Evolutionary conservation across 2,888 invertebrate species (phyloP), one percentile per base, ranked within the genome.

Genomic region (Leucophenga maculata): DNA sequence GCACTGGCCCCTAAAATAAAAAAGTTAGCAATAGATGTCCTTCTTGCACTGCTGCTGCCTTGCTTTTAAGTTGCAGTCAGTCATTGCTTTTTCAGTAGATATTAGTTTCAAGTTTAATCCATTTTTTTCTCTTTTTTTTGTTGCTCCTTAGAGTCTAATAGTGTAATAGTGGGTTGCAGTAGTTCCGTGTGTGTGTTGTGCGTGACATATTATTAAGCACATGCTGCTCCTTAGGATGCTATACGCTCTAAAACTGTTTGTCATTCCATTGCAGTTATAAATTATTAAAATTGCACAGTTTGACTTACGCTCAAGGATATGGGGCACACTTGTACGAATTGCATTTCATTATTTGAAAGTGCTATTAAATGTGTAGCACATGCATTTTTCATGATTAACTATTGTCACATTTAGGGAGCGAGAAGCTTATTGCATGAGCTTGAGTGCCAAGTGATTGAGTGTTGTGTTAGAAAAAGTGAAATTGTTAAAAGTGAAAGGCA

Each of bases 201-300:
- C 79, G 79, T 80, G 83, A 78, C 79, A 75, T 79, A 80, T 76
- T 79, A 74, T 80, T 79, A 83, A 80, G 22, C 18, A 57, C 11
- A 11, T 57, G 31, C 18, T 57, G 31, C 9, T n/a, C n/a, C n/a
- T n/a, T n/a, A n/a, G 26, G 20, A 20, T 48, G 46, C 31, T 44
- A n/a, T n/a, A n/a, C n/a, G 66, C n/a, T 46, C 9, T 11, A 46
- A 67, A 62, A 50, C 54, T 8, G 52, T 4, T 52, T 68, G 44
- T 64, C 68, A 44, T 82, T 8, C 78, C 78, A 78, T 80, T 77
- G 77, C 77, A 46, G 62, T 83, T 83, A 80, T 75, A 83, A 83
- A 80, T 80, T 82, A 80, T 83, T 74, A 74, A 67, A 46, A 62
- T 46, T 65, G 68, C n/a, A 60, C 50, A 50, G n/a, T 50, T 18